phyloP scores from a whole-genome alignment of 2,113 vertebrate species.

The Octodon degus region DNA sequence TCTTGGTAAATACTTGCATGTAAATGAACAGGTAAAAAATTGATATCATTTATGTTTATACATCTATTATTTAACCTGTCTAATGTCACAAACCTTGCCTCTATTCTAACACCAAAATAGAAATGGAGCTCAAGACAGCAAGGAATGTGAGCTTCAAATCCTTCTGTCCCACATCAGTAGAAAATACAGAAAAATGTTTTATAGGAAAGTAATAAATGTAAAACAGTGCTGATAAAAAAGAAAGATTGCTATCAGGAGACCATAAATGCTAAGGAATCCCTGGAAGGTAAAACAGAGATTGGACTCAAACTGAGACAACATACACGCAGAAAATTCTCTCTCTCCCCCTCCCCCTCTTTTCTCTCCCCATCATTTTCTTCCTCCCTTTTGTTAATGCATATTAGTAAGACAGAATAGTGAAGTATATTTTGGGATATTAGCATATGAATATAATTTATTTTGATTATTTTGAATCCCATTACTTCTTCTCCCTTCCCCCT shows the following conservation, averaged over 20 bases:
- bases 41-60: slow-evolving; percentile 8
- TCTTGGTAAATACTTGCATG: background rate
- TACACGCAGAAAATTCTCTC: background rate
- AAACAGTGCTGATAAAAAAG: background rate
- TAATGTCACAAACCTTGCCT: background rate
- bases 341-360: background rate
- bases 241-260: slow-evolving; percentile 4
- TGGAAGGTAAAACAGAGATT: slow-evolving; percentile 49
- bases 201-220: slow-evolving; percentile 36
- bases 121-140: slow-evolving; percentile 17
- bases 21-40: slow-evolving; percentile 3
- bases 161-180: background rate
- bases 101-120: slow-evolving; percentile 20
- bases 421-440: background rate
- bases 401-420: background rate
- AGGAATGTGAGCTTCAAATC: background rate
- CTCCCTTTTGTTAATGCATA: background rate
- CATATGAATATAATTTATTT: background rate
- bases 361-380: background rate
- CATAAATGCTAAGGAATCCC: background rate
- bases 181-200: slow-evolving; percentile 39
- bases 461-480: background rate
- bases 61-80: slow-evolving; percentile 25
- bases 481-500: background rate
- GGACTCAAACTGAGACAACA: background rate